phyloP scores from a whole-genome alignment of 1,140 invertebrate genomes.

The Dendroctonus valens region DNA sequence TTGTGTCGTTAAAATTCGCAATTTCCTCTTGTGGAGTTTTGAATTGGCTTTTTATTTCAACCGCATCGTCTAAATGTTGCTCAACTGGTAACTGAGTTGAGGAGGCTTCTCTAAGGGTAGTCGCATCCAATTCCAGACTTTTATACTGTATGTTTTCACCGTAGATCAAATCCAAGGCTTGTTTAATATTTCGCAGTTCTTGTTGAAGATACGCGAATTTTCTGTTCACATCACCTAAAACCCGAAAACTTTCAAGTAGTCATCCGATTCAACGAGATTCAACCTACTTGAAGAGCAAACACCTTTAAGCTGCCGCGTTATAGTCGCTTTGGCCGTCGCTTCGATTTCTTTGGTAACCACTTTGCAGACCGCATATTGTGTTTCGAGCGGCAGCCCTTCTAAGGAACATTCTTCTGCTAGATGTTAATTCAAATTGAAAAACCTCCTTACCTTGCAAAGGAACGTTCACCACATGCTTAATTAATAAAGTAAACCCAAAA shows the following conservation, averaged over 20 bases:
- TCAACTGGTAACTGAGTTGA: not conserved
- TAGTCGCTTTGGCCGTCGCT: conserved; percentile 57
- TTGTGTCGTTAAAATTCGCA: conserved; percentile 35
- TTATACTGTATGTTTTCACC: conserved; percentile 3
- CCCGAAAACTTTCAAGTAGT: conserved; percentile 8
- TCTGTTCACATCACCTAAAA: not conserved
- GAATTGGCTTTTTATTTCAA: not conserved
- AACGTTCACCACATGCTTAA: too few species aligned
- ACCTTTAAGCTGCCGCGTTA: conserved; percentile 55
- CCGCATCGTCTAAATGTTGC: not conserved
- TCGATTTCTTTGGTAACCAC: conserved; percentile 55
- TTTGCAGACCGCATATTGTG: conserved; percentile 55
- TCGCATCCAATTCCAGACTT: conserved; percentile 5
- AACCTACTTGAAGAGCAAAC: conserved; percentile 56
- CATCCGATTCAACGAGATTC: conserved; percentile 6
- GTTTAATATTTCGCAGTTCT: conserved; percentile 34
- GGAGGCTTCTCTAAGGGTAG: not conserved
- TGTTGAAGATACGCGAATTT: conserved; percentile 14
- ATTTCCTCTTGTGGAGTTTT: conserved; percentile 28
- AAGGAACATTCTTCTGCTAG: not conserved
- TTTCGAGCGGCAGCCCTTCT: conserved; percentile 38
- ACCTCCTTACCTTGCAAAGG: too few species aligned
- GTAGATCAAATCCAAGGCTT: conserved; percentile 13
- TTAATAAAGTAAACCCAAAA: too few species aligned
- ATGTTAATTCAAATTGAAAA: too few species aligned